A percentile compares a stretch with the other conserved stretches of the same genome.
These are phyloP conservation scores for Morone saxatilis DNA, from an alignment of 2,113 vertebrate species.

Conservation along the genomic window DNA sequence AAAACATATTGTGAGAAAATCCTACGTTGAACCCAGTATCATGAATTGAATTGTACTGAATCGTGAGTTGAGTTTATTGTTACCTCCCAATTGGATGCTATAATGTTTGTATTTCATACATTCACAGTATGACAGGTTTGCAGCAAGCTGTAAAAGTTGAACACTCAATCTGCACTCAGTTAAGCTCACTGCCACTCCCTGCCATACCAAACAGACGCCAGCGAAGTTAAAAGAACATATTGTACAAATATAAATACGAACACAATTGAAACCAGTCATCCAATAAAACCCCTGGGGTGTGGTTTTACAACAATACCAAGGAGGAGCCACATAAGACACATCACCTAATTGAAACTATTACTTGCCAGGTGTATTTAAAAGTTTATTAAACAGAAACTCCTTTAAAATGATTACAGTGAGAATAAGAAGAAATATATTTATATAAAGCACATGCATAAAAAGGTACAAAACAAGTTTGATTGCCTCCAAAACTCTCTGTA, in stretches of 20 bases:
- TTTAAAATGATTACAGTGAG: slow-evolving; percentile 76
- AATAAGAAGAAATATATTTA: slow-evolving; percentile 56
- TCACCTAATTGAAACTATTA: neutral
- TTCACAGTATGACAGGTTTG: too few species aligned
- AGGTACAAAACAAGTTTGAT: slow-evolving; percentile 68
- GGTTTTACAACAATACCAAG: neutral
- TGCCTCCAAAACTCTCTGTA: slow-evolving; percentile 66
- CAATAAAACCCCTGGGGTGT: neutral
- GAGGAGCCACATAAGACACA: neutral
- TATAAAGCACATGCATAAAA: slow-evolving; percentile 80
- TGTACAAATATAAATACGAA: neutral
- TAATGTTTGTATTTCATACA: too few species aligned
- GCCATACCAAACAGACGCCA: neutral
- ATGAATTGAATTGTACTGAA: too few species aligned
- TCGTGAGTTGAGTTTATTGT: too few species aligned
- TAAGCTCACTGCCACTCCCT: neutral
- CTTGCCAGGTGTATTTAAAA: slow-evolving; percentile 50
- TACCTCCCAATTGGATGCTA: neutral
- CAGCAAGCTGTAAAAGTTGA: too few species aligned
- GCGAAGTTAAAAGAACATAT: neutral
- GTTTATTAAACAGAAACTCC: slow-evolving; percentile 78
- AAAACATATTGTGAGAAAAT: too few species aligned
- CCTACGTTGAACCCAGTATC: too few species aligned
- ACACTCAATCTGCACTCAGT: neutral
- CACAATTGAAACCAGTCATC: neutral